A percentile compares a stretch with the other conserved stretches of the same genome.
Conservation (phyloP, 2,113 vertebrate species). For the Pterocles gutturalis region DNA sequence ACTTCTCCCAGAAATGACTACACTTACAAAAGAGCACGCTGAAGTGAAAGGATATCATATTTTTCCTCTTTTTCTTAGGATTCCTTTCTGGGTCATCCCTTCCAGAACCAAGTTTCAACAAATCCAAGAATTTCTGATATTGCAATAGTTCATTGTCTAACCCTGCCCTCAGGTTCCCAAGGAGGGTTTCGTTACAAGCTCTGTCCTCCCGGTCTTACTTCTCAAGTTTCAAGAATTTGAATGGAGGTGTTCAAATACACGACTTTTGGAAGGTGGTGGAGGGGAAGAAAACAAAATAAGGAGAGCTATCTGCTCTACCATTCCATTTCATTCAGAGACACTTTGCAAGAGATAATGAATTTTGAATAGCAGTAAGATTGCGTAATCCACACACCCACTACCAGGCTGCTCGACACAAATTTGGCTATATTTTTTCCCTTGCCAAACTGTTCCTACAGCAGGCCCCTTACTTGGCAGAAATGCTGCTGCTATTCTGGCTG, state of each 20-base stretch:
- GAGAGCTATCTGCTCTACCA: background rate
- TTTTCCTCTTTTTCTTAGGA: background rate
- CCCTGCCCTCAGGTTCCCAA: background rate
- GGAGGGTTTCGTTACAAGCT: background rate
- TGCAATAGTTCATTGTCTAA: background rate
- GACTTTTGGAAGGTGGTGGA: background rate
- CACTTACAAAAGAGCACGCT: background rate
- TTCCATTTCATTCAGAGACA: background rate
- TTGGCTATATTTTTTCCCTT: background rate
- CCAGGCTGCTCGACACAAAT: slow-evolving; percentile 23
- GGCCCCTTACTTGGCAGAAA: slow-evolving; percentile 35
- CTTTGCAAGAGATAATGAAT: background rate
- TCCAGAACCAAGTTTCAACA: background rate
- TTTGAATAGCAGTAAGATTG: background rate
- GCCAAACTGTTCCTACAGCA: slow-evolving; percentile 35
- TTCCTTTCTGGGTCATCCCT: background rate
- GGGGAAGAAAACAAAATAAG: background rate
- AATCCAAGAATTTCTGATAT: background rate
- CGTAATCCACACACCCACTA: slow-evolving; percentile 33
- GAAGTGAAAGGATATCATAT: background rate
- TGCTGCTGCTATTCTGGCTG: background rate
- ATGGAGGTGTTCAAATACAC: background rate
- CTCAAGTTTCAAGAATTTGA: background rate
- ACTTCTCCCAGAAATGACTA: background rate
- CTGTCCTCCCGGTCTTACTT: background rate